A percentile compares a stretch with the other conserved stretches of the same genome.
phyloP scores from a whole-genome alignment of 2,888 invertebrate species.

The Hyalella azteca region DNA sequence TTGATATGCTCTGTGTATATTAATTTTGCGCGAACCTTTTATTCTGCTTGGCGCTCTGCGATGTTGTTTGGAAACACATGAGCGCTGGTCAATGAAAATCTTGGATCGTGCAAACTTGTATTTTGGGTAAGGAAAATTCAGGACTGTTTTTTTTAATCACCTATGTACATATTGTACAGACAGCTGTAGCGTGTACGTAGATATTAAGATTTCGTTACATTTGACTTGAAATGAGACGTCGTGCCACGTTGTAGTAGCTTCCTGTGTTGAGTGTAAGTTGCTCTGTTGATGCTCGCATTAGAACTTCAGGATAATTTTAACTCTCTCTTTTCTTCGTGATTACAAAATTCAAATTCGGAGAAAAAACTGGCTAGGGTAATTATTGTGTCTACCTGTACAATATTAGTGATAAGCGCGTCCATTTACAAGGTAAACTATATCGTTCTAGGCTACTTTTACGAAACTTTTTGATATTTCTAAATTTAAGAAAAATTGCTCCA shows the following conservation, averaged over 20 bases:
- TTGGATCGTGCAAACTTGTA: neutral
- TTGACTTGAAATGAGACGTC: neutral
- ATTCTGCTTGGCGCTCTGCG: neutral
- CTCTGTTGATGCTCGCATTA: neutral
- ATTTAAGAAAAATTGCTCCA: neutral
- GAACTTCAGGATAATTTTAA: neutral
- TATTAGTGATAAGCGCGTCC: neutral
- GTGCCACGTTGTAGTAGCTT: neutral
- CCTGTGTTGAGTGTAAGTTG: neutral
- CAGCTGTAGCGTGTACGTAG: neutral
- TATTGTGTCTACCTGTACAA: neutral
- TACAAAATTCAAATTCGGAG: neutral
- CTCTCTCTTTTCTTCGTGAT: neutral
- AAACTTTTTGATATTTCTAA: constrained; percentile 11
- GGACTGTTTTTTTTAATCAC: neutral
- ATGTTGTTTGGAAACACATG: constrained; percentile 14
- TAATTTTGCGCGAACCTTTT: too few species aligned
- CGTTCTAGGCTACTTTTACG: neutral
- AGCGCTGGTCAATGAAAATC: neutral
- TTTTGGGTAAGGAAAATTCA: neutral
- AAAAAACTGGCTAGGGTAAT: neutral
- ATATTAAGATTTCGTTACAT: neutral
- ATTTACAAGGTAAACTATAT: neutral
- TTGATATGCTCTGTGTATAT: constrained; percentile 14
- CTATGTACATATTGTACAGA: neutral